phyloP scores from a whole-genome alignment of 2,113 vertebrate species.

The Trinectes maculatus region DNA sequence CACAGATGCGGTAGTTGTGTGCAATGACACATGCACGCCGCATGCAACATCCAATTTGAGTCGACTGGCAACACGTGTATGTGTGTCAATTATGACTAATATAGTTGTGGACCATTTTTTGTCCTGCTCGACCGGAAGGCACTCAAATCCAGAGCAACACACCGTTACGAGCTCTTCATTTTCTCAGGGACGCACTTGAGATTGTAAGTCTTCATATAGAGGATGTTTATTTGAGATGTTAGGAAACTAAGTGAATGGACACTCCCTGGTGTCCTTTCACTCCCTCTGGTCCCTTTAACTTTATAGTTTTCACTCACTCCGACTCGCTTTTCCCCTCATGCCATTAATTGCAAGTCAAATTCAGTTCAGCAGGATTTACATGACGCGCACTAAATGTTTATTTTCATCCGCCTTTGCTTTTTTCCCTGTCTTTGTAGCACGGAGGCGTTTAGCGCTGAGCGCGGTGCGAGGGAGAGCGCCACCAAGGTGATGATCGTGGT shows the following conservation, averaged over 20 bases:
- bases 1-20: constrained; percentile 59
- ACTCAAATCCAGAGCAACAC: neutral
- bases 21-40: constrained; percentile 52
- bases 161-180: constrained; percentile 34
- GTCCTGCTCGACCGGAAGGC: constrained; percentile 19
- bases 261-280: constrained; percentile 20
- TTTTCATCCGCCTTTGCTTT: neutral
- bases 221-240: constrained; percentile 47
- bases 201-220: constrained; percentile 35
- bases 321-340: neutral
- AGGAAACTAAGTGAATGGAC: constrained; percentile 21
- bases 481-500: constrained; percentile 93
- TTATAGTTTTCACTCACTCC: neutral
- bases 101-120: constrained; percentile 29
- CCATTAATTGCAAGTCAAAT: neutral
- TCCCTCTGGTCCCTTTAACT: constrained; percentile 7
- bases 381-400: neutral
- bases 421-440: constrained; percentile 79
- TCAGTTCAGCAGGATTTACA: neutral
- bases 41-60: constrained; percentile 33
- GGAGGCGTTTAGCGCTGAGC: constrained; percentile 88
- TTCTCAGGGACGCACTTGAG: constrained; percentile 37
- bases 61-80: constrained; percentile 39
- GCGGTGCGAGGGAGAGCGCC: constrained; percentile 88
- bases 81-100: constrained; percentile 48